These are phyloP conservation scores for Todiramphus saurophagus DNA, from an alignment of 2,113 vertebrate genomes.

Conservation along the genomic window DNA sequence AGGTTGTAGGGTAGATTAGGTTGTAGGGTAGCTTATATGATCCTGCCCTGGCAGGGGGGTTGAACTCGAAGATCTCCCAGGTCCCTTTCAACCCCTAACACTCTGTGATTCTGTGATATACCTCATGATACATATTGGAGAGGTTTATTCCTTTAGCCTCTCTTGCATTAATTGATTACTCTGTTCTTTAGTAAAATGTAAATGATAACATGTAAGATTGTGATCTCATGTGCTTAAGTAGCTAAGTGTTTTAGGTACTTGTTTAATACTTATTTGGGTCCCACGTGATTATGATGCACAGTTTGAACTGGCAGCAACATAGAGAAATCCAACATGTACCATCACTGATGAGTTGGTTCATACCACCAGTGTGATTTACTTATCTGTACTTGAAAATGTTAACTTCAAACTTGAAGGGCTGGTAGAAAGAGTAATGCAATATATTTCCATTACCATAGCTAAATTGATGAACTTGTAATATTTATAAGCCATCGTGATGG, in stretches of 20 bases:
- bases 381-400: background rate
- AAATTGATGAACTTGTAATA: background rate
- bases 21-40: no score
- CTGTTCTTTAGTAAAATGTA: background rate
- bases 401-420: background rate
- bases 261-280: background rate
- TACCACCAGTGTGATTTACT: background rate
- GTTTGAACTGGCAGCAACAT: fast-evolving
- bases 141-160: background rate
- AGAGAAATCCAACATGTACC: background rate
- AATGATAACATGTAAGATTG: background rate
- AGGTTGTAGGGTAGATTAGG: no score
- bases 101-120: background rate
- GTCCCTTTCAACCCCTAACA: no score
- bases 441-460: fast-evolving
- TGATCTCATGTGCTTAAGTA: background rate
- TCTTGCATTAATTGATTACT: background rate
- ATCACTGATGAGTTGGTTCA: background rate
- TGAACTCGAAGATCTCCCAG: no score
- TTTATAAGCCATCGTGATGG: background rate
- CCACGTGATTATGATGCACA: fast-evolving
- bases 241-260: background rate
- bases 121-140: background rate
- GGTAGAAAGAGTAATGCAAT: background rate
- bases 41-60: no score